Evolutionary conservation across 2,888 invertebrate species (phyloP).

Genomic region (Molanna angustata): DNA sequence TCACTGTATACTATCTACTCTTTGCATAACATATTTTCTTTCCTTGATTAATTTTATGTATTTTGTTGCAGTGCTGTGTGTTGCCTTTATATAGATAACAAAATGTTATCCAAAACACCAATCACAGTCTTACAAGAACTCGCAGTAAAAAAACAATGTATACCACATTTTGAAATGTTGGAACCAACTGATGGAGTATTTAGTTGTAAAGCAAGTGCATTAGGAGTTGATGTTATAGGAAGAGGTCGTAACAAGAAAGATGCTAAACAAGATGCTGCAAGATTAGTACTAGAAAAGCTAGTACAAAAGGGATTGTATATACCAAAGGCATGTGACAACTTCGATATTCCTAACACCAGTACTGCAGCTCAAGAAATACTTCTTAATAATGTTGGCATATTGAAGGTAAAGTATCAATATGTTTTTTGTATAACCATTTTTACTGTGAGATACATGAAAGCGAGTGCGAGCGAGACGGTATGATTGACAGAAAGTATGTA

Average conservation of each 20-base stretch:
- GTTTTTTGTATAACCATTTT: no score
- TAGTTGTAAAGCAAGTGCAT: conserved; percentile 40
- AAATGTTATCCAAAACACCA: conserved; percentile 41
- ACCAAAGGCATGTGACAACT: conserved; percentile 14
- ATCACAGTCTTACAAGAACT: conserved; percentile 48
- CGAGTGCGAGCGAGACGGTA: no score
- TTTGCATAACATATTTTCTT: no score
- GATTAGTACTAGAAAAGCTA: conserved; percentile 40
- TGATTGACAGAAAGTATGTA: no score
- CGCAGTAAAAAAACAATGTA: conserved; percentile 40
- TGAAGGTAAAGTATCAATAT: conserved; percentile 15
- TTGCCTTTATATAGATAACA: no score
- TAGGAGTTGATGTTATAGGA: conserved; percentile 38
- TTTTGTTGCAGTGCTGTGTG: no score
- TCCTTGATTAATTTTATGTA: no score
- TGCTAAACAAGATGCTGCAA: conserved; percentile 46
- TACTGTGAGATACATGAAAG: no score
- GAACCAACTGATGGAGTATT: conserved; percentile 41
- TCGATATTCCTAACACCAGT: conserved; percentile 8
- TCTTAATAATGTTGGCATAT: conserved; percentile 16
- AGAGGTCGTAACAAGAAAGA: conserved; percentile 45
- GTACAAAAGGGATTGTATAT: conserved; percentile 34
- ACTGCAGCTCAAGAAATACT: conserved; percentile 2
- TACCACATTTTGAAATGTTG: conserved; percentile 43
- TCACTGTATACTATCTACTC: no score